phyloP scores from a whole-genome alignment of 1,140 invertebrate species.

The Drosophila melanica region DNA sequence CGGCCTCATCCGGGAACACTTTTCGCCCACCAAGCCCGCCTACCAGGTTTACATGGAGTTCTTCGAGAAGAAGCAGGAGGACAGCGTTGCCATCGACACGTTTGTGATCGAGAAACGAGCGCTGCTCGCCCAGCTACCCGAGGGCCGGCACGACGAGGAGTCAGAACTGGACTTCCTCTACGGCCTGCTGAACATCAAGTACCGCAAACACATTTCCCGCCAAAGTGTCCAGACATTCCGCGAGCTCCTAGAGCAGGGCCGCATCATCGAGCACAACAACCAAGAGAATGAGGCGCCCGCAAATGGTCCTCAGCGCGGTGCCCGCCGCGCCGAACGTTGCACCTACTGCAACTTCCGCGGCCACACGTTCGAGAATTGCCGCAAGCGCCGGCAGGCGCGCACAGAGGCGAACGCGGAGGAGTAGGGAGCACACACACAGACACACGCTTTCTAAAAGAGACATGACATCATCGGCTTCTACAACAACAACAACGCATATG shows the following conservation, averaged over 20 bases:
- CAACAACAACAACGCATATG: slow-evolving; percentile 10
- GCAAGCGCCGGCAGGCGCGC: slow-evolving; percentile 44
- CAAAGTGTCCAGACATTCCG: slow-evolving; percentile 63
- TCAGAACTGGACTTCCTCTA: slow-evolving; percentile 78
- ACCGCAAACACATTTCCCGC: slow-evolving; percentile 72
- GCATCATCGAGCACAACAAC: slow-evolving; percentile 74
- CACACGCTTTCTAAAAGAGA: background rate
- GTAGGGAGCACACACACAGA: slow-evolving; percentile 30
- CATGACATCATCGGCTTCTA: slow-evolving; percentile 40
- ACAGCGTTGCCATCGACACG: slow-evolving; percentile 65
- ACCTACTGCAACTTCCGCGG: slow-evolving; percentile 72
- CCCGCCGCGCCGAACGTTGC: slow-evolving; percentile 50
- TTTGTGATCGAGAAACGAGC: slow-evolving; percentile 78
- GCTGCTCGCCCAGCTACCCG: slow-evolving; percentile 72
- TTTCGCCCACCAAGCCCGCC: slow-evolving; percentile 72
- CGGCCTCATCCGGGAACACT: slow-evolving; percentile 69
- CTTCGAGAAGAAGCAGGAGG: slow-evolving; percentile 69
- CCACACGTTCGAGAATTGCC: slow-evolving; percentile 64
- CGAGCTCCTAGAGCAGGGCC: slow-evolving; percentile 75
- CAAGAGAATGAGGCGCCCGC: slow-evolving; percentile 47
- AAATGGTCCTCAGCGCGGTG: slow-evolving; percentile 45
- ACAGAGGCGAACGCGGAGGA: slow-evolving; percentile 25
- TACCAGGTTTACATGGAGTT: slow-evolving; percentile 80
- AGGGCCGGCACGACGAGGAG: slow-evolving; percentile 73
- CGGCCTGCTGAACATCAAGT: slow-evolving; percentile 75